phyloP scores from a whole-genome alignment of 2,797 vertebrate genomes.

The Pygocentrus nattereri region DNA sequence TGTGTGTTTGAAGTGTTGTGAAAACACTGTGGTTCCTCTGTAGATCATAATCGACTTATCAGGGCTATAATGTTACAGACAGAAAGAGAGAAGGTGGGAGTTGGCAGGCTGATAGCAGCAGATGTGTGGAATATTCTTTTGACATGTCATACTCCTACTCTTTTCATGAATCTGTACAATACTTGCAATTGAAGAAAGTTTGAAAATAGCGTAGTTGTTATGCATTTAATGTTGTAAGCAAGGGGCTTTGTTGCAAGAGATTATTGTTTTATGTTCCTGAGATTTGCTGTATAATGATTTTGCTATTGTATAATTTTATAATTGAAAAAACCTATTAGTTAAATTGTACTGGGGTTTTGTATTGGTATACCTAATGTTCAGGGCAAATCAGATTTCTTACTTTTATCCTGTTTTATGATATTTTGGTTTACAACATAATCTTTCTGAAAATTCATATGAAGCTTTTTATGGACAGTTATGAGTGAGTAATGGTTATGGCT shows the following conservation, averaged over 20 bases:
- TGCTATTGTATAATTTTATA: background rate
- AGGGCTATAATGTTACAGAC: conserved; percentile 42
- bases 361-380: background rate
- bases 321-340: background rate
- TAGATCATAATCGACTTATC: conserved; percentile 45
- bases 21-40: conserved; percentile 57
- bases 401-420: background rate
- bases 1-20: conserved; percentile 33
- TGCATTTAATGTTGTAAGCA: background rate
- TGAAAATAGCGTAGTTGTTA: background rate
- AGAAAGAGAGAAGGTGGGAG: background rate
- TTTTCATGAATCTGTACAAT: background rate
- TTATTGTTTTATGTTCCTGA: too few species aligned
- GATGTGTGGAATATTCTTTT: background rate
- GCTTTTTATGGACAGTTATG: too few species aligned
- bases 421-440: too few species aligned
- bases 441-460: too few species aligned
- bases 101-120: background rate
- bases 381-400: background rate
- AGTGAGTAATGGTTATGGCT: background rate
- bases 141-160: conserved; percentile 7
- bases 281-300: too few species aligned
- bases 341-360: background rate
- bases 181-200: background rate
- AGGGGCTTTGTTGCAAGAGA: background rate